Base-by-base conservation (phyloP, 2,797 vertebrate genomes). In the Alectoris magna region DNA sequence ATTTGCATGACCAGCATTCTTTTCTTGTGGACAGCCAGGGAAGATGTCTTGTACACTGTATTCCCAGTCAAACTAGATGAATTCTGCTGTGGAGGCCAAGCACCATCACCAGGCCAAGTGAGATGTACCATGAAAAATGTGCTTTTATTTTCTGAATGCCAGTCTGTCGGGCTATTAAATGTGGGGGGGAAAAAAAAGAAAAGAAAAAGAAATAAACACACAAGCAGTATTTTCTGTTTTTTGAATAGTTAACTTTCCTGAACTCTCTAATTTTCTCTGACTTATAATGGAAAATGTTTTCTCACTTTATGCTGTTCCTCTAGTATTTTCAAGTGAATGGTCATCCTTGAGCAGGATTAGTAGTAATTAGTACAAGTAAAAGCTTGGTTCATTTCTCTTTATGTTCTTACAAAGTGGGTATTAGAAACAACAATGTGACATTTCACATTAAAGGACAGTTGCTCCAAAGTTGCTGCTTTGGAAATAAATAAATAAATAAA, bases 51-150 rank as follows among this genome's bases (percentile, higher is more conserved):
- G 53, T 56, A n/a, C 29, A 13, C 24, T 41, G 26, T 18, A 39
- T 46, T 85, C 21, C 46, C 29, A n/a, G 53, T 24, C 29, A 63
- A 69, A 62, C 0, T 0, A 17, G 31, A 16, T 8, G 0, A 22
- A 63, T 69, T 66, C 56, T 94, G 36, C 59, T 81, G 59, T 64
- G 84, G 51, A 82, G n/a, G 23, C 48, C n/a, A 27, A 75, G 36
- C 9, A 38, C 11, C 29, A 46, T 31, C 55, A 24, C 9, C 58
- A 41, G 55, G 31, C 46, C 48, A 68, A 70, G 5, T 17, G 34
- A 82, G 36, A 1, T 59, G 7, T 24, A 4, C 15, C 5, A 19
- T 13, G 7, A 5, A 69, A 96, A 90, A 67, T 14, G 24, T 24
- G 4, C 18, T 19, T 62, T 78, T 55, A 13, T 71, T 74, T 70